Percentiles rank a stretch among this genome's conserved stretches.
phyloP scores from a whole-genome alignment of 2,113 vertebrate genomes.

The Nycticryphes semicollaris region DNA sequence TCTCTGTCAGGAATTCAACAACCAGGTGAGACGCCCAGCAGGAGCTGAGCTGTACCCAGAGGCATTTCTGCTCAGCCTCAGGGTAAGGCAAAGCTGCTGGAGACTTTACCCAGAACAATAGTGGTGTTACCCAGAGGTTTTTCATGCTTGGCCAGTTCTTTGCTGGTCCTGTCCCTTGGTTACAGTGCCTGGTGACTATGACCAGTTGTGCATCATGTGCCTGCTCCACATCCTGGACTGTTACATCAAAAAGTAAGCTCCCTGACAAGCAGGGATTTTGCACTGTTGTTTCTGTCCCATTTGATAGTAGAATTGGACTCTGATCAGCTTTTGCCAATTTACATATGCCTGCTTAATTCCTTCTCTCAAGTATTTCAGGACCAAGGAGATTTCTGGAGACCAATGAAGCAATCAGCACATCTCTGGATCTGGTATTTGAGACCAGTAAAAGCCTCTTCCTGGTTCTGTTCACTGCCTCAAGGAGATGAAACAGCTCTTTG shows the following conservation, averaged over 20 bases:
- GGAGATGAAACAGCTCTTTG: neutral
- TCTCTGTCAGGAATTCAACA: neutral
- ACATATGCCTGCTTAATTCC: neutral
- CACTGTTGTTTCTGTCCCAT: neutral
- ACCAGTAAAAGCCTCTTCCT: neutral
- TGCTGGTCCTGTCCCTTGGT: neutral
- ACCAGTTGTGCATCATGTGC: no score
- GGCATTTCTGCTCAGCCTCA: neutral
- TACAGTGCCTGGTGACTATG: neutral
- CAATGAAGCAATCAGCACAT: neutral
- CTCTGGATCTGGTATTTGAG: neutral
- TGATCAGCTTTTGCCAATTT: neutral
- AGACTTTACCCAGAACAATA: neutral
- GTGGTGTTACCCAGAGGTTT: neutral
- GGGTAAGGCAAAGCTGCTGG: neutral
- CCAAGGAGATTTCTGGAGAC: neutral
- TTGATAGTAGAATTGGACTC: neutral
- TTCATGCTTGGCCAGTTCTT: neutral
- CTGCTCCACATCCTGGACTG: neutral
- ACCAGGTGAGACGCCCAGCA: slow-evolving; percentile 40
- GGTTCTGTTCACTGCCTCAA: neutral
- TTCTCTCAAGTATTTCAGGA: neutral
- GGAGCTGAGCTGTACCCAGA: neutral
- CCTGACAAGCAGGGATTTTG: neutral
- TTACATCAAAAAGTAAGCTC: neutral